Evolutionary conservation across 2,888 invertebrate genomes (phyloP), one percentile per base, ranked within the genome.

Genomic region (Cosmopolites sordidus): DNA sequence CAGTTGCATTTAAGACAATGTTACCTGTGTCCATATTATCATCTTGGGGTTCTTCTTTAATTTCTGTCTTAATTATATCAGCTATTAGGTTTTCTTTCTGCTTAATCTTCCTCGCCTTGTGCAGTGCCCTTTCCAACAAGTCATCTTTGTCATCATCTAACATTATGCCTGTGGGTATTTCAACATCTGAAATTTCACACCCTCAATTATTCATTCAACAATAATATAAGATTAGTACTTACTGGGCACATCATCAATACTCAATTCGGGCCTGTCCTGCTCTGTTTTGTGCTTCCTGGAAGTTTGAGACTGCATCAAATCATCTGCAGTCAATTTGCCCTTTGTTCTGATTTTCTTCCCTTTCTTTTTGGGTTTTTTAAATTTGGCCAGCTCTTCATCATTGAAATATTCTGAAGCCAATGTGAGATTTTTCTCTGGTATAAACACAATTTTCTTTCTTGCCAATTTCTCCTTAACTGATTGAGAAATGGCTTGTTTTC

Each of bases 1-100:
- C 95, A 1, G 95, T 96, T 1, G 93, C 87, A 78, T 97, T 94
- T 49, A 97, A 76, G 51, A 88, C 83, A 67, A 96, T 95, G 62
- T 81, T 79, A 45, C 78, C 73, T 18, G 60, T 62, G 47, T 70
- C 74, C 11, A 60, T 56, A 46, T 68, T 69, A 15, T 72, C 70
- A 15, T 72, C 70, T 14, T 64, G 64, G 2, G 67, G 64, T 58
- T 74, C 74, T 16, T 66, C 59, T 59, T 75, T 73, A 9, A 73
- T 63, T 46, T 69, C 67, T 16, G 66, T 64, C 29, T 70, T 66
- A 16, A 71, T 56, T 27, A 69, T 60, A 41, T 69, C 64, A 11
- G 67, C 66, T 43, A 70, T 64, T 5, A 69, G 59, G 46, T 67
- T 64, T 68, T 74, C 77, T 60, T 73, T 80, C 67, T 78, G 81